These are phyloP conservation scores for Idris sp. DNA, from an alignment of 1,140 invertebrate genomes.

Conservation along the genomic window DNA sequence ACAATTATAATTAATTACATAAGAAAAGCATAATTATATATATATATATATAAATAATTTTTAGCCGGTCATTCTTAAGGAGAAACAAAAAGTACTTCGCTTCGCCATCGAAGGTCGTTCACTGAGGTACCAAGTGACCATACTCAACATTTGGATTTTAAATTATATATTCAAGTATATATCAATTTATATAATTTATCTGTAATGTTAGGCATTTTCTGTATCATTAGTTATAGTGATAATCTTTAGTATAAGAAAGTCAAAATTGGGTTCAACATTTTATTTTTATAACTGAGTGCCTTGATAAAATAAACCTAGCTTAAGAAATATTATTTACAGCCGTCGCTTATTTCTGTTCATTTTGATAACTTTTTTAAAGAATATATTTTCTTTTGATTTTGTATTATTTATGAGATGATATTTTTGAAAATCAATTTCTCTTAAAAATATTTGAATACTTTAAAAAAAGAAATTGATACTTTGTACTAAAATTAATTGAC, in stretches of 20 bases:
- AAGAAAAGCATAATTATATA: neutral
- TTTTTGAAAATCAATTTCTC: too few species aligned
- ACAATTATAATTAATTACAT: neutral
- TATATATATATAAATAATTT: constrained; percentile 34
- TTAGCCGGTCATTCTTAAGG: constrained; percentile 71
- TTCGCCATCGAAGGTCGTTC: constrained; percentile 71
- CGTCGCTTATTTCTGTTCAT: too few species aligned
- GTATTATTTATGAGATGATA: too few species aligned
- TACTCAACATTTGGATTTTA: constrained; percentile 1
- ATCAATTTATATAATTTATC: constrained; percentile 40
- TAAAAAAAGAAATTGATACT: too few species aligned
- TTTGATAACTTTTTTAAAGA: too few species aligned
- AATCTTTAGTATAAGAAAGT: constrained; percentile 15
- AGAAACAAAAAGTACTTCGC: constrained; percentile 76
- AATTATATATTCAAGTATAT: constrained; percentile 17
- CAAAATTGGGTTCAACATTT: constrained; percentile 7
- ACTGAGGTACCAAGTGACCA: constrained; percentile 41
- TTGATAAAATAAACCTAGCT: constrained; percentile 5
- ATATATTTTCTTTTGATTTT: too few species aligned
- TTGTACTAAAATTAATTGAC: too few species aligned
- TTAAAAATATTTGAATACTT: too few species aligned
- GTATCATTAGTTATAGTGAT: constrained; percentile 6
- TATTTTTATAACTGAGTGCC: constrained; percentile 22
- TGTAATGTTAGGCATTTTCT: constrained; percentile 31
- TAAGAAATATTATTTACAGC: too few species aligned